Percentiles rank a stretch among this genome's conserved stretches.
These are phyloP conservation scores for Peromyscus polionotus DNA, from an alignment of 2,113 vertebrate genomes.

Conservation along the genomic window DNA sequence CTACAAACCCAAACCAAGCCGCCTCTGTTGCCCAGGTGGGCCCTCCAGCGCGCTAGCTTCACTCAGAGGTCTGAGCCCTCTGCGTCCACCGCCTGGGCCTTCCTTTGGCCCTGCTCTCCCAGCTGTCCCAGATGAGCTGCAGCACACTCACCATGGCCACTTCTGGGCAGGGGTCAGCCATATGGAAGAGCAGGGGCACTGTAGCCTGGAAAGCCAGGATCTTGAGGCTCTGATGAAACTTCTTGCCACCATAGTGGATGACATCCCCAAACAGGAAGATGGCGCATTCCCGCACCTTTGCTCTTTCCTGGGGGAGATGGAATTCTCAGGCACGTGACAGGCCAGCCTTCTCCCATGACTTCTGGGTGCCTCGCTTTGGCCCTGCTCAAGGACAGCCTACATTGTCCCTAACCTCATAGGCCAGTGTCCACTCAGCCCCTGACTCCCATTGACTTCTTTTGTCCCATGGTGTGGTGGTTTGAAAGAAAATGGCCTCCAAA, in stretches of 20 bases:
- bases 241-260: slow-evolving; percentile 12
- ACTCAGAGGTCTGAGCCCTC: neutral
- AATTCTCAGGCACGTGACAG: fast-evolving
- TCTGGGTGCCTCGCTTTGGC: neutral
- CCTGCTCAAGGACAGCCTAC: no score
- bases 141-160: slow-evolving; percentile 55
- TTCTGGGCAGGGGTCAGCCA: slow-evolving; percentile 1
- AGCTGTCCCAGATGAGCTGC: no score
- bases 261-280: slow-evolving; percentile 62
- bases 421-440: fast-evolving
- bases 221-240: neutral
- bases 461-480: neutral
- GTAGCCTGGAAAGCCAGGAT: neutral
- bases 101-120: fast-evolving
- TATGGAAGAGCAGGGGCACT: slow-evolving; percentile 70
- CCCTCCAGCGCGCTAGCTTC: neutral
- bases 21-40: neutral
- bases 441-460: neutral
- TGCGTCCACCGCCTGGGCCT: fast-evolving
- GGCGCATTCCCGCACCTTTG: neutral
- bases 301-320: slow-evolving; percentile 2
- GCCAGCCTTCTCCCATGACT: neutral
- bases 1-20: neutral
- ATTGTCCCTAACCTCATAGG: fast-evolving
- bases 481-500: neutral